Conservation (phyloP, 2,113 vertebrate genomes). For the Struthio camelus region DNA sequence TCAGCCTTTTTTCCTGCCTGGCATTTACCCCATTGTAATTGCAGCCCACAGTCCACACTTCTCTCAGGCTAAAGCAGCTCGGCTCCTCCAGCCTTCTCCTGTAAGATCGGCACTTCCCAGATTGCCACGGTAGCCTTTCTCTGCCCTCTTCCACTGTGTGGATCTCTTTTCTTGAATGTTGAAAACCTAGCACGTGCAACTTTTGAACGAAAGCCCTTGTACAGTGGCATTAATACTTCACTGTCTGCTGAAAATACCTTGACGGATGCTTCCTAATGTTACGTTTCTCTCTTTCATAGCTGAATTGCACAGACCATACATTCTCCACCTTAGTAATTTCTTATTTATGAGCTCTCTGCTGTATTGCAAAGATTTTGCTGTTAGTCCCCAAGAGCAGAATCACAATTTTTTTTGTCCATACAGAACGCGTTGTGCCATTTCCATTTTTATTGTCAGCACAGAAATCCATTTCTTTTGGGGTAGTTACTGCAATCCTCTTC, state of each 20-base stretch:
- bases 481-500: background rate
- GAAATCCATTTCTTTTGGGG: background rate
- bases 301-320: background rate
- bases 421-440: background rate
- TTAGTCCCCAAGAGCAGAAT: background rate
- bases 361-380: background rate
- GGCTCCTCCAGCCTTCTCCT: background rate
- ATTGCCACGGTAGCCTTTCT: background rate
- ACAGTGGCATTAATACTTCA: background rate
- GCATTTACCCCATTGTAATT: background rate
- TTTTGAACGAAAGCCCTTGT: slow-evolving; percentile 13
- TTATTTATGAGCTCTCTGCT: slow-evolving; percentile 25
- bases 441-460: background rate
- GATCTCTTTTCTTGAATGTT: background rate
- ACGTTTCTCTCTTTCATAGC: slow-evolving; percentile 34
- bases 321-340: background rate
- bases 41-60: background rate
- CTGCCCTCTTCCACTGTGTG: background rate
- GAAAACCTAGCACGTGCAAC: background rate
- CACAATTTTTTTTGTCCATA: background rate
- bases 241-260: slow-evolving; percentile 8
- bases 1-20: background rate
- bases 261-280: slow-evolving; percentile 31
- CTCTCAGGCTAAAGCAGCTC: background rate
- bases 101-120: background rate